Evolutionary conservation across 2,888 invertebrate species (phyloP), one percentile per base, ranked within the genome.

Genomic region (Stramonita haemastoma): DNA sequence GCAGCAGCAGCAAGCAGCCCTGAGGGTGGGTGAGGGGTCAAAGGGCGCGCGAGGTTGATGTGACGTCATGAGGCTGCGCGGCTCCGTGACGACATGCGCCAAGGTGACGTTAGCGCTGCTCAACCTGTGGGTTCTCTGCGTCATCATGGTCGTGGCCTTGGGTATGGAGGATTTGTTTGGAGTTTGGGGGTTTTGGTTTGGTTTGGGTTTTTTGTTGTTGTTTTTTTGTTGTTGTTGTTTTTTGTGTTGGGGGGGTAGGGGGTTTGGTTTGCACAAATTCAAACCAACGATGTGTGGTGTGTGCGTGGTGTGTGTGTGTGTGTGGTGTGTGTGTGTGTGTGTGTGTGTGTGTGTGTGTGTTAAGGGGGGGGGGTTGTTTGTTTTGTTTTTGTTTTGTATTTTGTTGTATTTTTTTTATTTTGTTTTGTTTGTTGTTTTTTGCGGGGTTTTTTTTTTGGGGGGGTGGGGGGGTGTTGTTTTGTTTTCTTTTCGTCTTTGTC

Each of bases 91-190:
- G 84, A 60, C 88, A n/a, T 73, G 83, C 66, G 90, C 90, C 77
- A 90, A 90, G 86, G 84, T 90, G 66, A 89, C 89, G 84, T 73
- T 90, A 15, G 83, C 89, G 70, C 87, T 87, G 57, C 88, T 91
- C 26, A 90, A 90, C 90, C 32, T 91, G 57, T 91, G 91, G 91
- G 91, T 91, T 22, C 79, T 91, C 36, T 90, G 90, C 73, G 90
- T 91, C 22, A 89, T 91, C 32, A 89, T 91, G 8, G 90, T 91
- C 8, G 91, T 91, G 0, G 90, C 89, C 15, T 79, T 91, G 85
- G 91, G 91, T 91, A 66, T 86, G 91, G 90, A 34, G 34, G 2
- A 15, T 32, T 79, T 29, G 66, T 66, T 11, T 60, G 13, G 11
- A n/a, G n/a, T n/a, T n/a, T n/a, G n/a, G n/a, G 57, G 57, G 57